These are phyloP conservation scores for Pseudococcus viburni DNA, from an alignment of 2,888 invertebrate species.

Conservation along the genomic window DNA sequence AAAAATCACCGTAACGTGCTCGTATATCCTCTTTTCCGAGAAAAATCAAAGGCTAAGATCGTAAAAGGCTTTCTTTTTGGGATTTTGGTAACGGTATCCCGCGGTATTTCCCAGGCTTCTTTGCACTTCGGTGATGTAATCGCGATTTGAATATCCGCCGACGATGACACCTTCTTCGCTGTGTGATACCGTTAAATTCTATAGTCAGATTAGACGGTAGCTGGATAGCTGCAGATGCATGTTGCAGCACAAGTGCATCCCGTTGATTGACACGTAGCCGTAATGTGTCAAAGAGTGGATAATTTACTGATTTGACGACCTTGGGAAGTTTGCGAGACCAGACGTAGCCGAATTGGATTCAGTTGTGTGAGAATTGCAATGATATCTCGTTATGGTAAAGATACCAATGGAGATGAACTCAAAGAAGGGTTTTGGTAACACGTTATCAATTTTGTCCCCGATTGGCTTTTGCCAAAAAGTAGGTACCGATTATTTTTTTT, in stretches of 20 bases:
- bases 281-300: background rate
- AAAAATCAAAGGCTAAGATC: background rate
- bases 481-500: too few species aligned
- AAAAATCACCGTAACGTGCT: background rate
- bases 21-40: conserved; percentile 40
- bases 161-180: conserved; percentile 2
- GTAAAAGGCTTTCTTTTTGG: conserved; percentile 30
- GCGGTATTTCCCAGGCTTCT: conserved; percentile 47
- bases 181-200: conserved; percentile 17
- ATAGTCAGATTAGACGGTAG: background rate
- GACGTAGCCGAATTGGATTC: background rate
- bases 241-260: background rate
- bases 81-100: conserved; percentile 42
- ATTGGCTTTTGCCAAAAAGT: too few species aligned
- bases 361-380: background rate
- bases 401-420: too few species aligned
- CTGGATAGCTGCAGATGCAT: background rate
- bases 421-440: too few species aligned
- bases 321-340: background rate
- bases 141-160: conserved; percentile 9
- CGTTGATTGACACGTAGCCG: background rate
- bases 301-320: background rate
- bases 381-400: background rate
- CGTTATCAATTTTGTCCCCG: too few species aligned
- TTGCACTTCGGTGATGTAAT: background rate